Evolutionary conservation across 2,113 vertebrate genomes (phyloP), one percentile per base, ranked within the genome.

Genomic region (Platichthys stellatus): DNA sequence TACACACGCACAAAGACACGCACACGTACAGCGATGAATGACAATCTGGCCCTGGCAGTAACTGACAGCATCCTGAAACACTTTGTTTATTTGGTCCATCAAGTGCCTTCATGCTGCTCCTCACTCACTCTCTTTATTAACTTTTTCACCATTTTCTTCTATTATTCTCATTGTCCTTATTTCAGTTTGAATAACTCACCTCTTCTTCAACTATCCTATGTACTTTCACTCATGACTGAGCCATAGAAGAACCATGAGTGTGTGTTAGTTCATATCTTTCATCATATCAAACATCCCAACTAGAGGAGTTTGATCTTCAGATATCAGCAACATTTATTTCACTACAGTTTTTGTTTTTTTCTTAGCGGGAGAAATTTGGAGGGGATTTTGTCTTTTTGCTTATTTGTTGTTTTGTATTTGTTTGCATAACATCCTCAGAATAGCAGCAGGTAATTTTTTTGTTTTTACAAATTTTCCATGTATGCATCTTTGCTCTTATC

Each of bases 1-100:
- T 66, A 64, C 7, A 26, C 63, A 69, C 62, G 23, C 69, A 45
- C 69, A 58, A 54, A 35, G 24, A 58, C 63, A 54, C 67, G 66
- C 51, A 63, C 63, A 67, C 59, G 72, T 67, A 69, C 65, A 77
- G 64, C 51, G 47, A 78, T 81, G 72, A 86, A 78, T 78, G 59
- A 23, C 54, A 83, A 49, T 86, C 71, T 81, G 73, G 63, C 66
- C 13, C 28, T 51, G 62, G 31, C 63, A 59, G 63, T 62, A 40
- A 63, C 73, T 61, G 56, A 75, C 56, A 51, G 21, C 23, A 5
- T 88, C 71, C 66, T 73, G 58, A 72, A 68, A 76, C 21, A 71
- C 62, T 68, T 65, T 75, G 57, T 72, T 74, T 82, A 63, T 85
- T 63, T 78, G 15, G 35, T 78, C 17, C 59, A 28, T 72, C 28